Percentiles rank a stretch among this genome's conserved stretches.
Evolutionary conservation across 2,888 invertebrate genomes (phyloP).

Genomic region (Macrosiphum euphorbiae): DNA sequence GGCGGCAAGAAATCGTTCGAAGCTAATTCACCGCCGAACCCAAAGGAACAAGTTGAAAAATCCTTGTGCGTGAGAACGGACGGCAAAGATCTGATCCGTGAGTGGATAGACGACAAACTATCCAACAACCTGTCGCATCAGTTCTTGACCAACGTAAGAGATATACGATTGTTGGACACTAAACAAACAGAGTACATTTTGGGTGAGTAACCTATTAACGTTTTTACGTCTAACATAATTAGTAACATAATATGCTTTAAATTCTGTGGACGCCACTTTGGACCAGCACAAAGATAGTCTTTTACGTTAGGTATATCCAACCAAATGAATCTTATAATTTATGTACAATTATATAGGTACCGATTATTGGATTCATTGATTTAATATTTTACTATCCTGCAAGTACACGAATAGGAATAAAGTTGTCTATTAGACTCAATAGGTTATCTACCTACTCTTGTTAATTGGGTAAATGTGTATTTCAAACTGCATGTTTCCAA

Average conservation of each 20-base stretch:
- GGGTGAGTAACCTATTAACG: slow-evolving; percentile 72
- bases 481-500: neutral
- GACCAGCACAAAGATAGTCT: too few species aligned
- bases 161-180: slow-evolving; percentile 76
- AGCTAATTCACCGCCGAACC: slow-evolving; percentile 72
- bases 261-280: neutral
- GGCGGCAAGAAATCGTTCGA: slow-evolving; percentile 83
- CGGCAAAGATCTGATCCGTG: slow-evolving; percentile 80
- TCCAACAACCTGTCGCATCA: slow-evolving; percentile 73
- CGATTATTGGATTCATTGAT: neutral
- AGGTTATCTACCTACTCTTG: too few species aligned
- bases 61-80: slow-evolving; percentile 81
- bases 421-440: too few species aligned
- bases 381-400: neutral
- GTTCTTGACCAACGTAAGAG: slow-evolving; percentile 78
- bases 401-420: too few species aligned
- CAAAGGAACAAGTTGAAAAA: slow-evolving; percentile 72
- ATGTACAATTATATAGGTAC: too few species aligned
- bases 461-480: neutral
- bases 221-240: too few species aligned
- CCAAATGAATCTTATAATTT: neutral
- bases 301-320: neutral
- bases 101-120: slow-evolving; percentile 78
- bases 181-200: slow-evolving; percentile 81
- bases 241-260: neutral